phyloP scores from a whole-genome alignment of 2,113 vertebrate species.

The Petroica traversi region DNA sequence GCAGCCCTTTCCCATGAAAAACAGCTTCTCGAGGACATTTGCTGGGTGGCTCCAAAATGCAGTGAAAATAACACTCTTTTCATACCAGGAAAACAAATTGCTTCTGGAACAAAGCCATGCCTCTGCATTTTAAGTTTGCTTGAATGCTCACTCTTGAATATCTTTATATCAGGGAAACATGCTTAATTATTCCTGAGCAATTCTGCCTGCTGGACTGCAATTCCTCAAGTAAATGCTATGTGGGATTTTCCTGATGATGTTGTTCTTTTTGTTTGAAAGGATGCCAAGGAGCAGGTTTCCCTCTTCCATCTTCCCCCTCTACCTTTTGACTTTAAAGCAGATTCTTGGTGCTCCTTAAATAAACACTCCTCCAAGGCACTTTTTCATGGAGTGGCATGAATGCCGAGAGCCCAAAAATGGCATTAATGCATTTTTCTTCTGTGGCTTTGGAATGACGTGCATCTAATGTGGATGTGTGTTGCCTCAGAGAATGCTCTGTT shows the following conservation, averaged over 20 bases:
- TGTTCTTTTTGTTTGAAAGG: neutral
- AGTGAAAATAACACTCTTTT: neutral
- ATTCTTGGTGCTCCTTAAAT: constrained; percentile 23
- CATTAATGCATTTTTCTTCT: constrained; percentile 50
- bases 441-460: neutral
- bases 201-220: constrained; percentile 21
- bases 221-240: constrained; percentile 8
- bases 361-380: neutral
- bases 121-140: neutral
- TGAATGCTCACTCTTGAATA: neutral
- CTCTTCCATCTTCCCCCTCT: constrained; percentile 13
- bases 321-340: constrained; percentile 22
- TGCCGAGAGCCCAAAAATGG: neutral
- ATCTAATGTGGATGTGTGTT: neutral
- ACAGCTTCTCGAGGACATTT: neutral
- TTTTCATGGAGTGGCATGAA: neutral
- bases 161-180: constrained; percentile 1
- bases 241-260: neutral
- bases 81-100: neutral
- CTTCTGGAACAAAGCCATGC: neutral
- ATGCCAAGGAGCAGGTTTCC: constrained; percentile 17
- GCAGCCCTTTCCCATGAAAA: constrained; percentile 5
- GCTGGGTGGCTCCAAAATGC: neutral
- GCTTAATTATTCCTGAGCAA: constrained; percentile 21
- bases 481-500: neutral